Conservation (phyloP, 2,888 invertebrate species). For the Pyrrhosoma nymphula region DNA sequence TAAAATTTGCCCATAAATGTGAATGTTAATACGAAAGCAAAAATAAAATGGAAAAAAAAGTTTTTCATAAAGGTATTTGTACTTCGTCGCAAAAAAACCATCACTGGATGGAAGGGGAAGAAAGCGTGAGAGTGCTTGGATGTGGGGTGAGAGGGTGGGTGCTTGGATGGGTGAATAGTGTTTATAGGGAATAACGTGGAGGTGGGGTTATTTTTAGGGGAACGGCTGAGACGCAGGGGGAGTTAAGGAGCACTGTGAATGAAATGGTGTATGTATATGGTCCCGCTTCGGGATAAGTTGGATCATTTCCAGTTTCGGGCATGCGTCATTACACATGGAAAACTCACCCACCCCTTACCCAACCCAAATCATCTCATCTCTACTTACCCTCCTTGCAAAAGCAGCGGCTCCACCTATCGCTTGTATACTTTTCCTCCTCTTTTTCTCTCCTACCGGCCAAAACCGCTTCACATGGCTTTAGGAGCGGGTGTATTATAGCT, state of each 20-base stretch:
- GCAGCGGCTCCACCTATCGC: not conserved
- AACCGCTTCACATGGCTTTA: not conserved
- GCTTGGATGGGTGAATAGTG: not conserved
- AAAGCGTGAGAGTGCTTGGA: no score
- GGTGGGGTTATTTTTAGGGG: not conserved
- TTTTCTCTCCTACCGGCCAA: not conserved
- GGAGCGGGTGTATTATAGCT: not conserved
- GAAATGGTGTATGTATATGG: not conserved
- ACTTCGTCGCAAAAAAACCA: no score
- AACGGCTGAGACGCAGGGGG: not conserved
- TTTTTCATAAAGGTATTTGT: no score
- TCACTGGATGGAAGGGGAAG: not conserved
- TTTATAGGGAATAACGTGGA: not conserved
- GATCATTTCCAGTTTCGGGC: conserved; percentile 37
- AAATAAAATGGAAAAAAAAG: no score
- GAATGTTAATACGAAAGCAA: no score
- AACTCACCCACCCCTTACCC: not conserved
- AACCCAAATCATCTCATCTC: not conserved
- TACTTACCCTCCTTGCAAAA: not conserved
- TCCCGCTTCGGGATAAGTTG: conserved; percentile 39
- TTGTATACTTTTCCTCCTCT: not conserved
- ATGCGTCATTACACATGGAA: conserved; percentile 40
- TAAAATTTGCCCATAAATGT: no score
- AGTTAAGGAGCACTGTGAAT: not conserved
- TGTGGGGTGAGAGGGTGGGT: no score